phyloP scores from a whole-genome alignment of 2,797 vertebrate genomes.

The Macropus fuliginosus region DNA sequence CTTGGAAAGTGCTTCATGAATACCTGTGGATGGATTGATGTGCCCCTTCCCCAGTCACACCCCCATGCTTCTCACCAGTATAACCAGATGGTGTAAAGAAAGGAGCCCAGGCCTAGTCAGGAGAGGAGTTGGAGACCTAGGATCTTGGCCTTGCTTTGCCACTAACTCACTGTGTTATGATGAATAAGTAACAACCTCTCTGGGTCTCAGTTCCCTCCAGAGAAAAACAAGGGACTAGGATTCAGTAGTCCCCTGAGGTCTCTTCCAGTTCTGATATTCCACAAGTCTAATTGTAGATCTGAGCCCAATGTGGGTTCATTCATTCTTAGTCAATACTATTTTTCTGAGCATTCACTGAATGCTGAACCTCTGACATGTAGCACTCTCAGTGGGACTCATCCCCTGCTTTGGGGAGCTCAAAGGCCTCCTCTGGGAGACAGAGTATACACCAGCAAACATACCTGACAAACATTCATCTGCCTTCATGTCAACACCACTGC shows the following conservation, averaged over 20 bases:
- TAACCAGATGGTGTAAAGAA: neutral
- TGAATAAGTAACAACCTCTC: neutral
- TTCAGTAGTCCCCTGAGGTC: too few species aligned
- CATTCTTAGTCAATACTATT: neutral
- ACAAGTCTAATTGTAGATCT: neutral
- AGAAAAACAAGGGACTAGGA: neutral
- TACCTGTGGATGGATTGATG: neutral
- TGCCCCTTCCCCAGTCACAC: neutral
- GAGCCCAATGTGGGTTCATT: neutral
- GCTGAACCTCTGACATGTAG: neutral
- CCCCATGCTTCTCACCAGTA: neutral
- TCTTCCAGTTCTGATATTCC: neutral
- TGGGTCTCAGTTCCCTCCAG: neutral
- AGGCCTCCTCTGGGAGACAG: neutral
- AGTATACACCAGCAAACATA: neutral
- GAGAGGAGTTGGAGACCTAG: neutral
- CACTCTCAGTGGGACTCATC: neutral
- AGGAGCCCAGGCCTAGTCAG: neutral
- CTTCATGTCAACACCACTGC: neutral
- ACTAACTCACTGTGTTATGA: neutral
- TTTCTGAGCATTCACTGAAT: neutral
- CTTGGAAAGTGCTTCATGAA: neutral
- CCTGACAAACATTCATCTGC: neutral
- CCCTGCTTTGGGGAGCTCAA: neutral
- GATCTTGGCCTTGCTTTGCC: neutral